Base-by-base conservation (phyloP, 1,140 invertebrate genomes). In the Apis florea region DNA sequence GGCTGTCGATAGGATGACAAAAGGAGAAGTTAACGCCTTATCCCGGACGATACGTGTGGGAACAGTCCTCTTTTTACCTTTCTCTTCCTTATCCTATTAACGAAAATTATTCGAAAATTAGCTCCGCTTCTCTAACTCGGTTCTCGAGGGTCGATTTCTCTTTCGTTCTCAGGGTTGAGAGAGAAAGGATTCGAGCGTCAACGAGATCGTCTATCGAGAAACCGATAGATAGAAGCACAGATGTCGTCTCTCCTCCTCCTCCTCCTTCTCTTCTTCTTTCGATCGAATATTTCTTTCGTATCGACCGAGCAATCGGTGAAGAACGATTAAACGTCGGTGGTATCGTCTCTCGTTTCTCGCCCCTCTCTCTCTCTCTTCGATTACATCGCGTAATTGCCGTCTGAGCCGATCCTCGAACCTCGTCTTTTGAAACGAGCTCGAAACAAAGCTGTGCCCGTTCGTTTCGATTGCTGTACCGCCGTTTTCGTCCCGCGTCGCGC, bases 381-480 rank as follows among this genome's bases (percentile, higher is more conserved):
- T 80, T 80, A 74, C 17, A 72, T 80, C 70, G 51, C 53, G 61
- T 80, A 66, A 80, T 74, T 72, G 78, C 70, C 51, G 53, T 24
- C 69, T 40, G 58, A 63, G 21, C 24, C 58, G 77, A 80, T 80
- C 40, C 61, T 72, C 51, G 59, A 49, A 15, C 59, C 59, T 26
- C 13, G 47, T 80, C 71, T 80, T 80, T 80, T 56, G 24, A 70
- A 74, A 66, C 59, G 31, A 54, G 51, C 70, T 74, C 9, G 70
- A 74, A 80, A 73, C 59, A 64, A 80, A 80, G 78, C 78, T 49
- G 12, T 47, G 56, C 59, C 69, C 40, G 68, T 79, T 77, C 63
- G 51, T 84, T 85, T 85, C 63, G 85, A 86, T 86, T 83, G 85
- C 80, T 75, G 64, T 31, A 72, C 75, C 71, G 80, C 6, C 81